Conservation (phyloP, 2,888 invertebrate genomes). For the Apomyelois bistriatella region DNA sequence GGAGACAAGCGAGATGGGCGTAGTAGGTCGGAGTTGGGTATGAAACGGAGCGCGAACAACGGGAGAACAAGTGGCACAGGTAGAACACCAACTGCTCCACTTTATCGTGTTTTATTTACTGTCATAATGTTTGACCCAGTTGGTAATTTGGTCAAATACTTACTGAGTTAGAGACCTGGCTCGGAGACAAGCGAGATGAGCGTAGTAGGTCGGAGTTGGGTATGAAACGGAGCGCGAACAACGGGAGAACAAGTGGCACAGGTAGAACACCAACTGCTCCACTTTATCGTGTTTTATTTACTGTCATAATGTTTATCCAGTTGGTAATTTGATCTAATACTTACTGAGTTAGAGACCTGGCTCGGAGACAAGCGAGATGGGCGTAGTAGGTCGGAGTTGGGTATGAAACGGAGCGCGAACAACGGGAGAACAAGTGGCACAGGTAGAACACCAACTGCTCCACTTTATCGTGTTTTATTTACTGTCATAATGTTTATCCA, state of each 20-base stretch:
- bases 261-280: conserved; percentile 88
- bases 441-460: conserved; percentile 85
- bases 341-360: conserved; percentile 73
- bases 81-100: conserved; percentile 90
- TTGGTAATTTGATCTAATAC: too few species aligned
- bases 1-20: conserved; percentile 90
- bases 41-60: conserved; percentile 91
- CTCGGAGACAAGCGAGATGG: conserved; percentile 90
- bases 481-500: too few species aligned
- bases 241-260: conserved; percentile 92
- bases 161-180: conserved; percentile 78
- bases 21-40: conserved; percentile 94
- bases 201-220: conserved; percentile 93
- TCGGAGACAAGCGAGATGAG: conserved; percentile 90
- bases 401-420: conserved; percentile 90
- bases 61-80: conserved; percentile 91
- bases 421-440: conserved; percentile 92
- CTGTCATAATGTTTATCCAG: too few species aligned
- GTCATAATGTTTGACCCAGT: too few species aligned
- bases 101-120: conserved; percentile 85
- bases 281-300: conserved; percentile 86
- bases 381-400: conserved; percentile 94
- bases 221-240: conserved; percentile 92
- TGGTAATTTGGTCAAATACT: too few species aligned
- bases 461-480: too few species aligned